Evolutionary conservation across 1,140 invertebrate species (phyloP).

Genomic region (Cydia strobilella): DNA sequence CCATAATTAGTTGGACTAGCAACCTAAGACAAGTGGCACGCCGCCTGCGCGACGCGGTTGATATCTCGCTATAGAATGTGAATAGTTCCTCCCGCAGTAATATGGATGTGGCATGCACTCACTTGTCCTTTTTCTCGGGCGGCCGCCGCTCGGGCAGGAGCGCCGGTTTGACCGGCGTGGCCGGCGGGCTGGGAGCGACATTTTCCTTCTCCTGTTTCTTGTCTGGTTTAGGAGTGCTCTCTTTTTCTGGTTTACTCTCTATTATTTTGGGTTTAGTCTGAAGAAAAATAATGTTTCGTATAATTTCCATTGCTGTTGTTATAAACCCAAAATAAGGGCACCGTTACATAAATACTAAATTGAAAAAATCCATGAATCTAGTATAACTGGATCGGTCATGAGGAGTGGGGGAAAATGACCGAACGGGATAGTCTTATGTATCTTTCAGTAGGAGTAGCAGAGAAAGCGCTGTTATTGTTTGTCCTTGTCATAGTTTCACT

Average conservation of each 20-base stretch:
- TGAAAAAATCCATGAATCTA: too few relatives aligned
- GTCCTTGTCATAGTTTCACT: too few relatives aligned
- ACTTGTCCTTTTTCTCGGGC: slow-evolving; percentile 71
- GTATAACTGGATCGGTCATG: too few relatives aligned
- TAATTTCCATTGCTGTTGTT: neutral
- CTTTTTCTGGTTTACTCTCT: slow-evolving; percentile 66
- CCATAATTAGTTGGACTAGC: neutral
- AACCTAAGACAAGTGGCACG: neutral
- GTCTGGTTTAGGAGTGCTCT: slow-evolving; percentile 58
- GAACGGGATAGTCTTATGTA: too few relatives aligned
- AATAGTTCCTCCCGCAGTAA: too few relatives aligned
- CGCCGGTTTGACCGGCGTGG: slow-evolving; percentile 53
- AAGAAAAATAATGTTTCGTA: slow-evolving; percentile 9
- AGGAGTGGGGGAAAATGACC: too few relatives aligned
- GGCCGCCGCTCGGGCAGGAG: slow-evolving; percentile 43
- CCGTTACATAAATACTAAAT: too few relatives aligned
- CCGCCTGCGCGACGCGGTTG: neutral
- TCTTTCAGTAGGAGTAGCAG: too few relatives aligned
- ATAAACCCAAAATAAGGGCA: too few relatives aligned
- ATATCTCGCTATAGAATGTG: too few relatives aligned
- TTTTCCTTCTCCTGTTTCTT: slow-evolving; percentile 78
- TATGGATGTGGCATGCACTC: slow-evolving; percentile 38
- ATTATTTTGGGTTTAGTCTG: slow-evolving; percentile 64
- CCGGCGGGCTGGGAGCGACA: slow-evolving; percentile 69
- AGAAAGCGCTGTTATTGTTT: too few relatives aligned